Percentiles rank a stretch among this genome's conserved stretches.
Conservation (phyloP, 2,888 invertebrate genomes). For the Drosophila suboccidentalis region DNA sequence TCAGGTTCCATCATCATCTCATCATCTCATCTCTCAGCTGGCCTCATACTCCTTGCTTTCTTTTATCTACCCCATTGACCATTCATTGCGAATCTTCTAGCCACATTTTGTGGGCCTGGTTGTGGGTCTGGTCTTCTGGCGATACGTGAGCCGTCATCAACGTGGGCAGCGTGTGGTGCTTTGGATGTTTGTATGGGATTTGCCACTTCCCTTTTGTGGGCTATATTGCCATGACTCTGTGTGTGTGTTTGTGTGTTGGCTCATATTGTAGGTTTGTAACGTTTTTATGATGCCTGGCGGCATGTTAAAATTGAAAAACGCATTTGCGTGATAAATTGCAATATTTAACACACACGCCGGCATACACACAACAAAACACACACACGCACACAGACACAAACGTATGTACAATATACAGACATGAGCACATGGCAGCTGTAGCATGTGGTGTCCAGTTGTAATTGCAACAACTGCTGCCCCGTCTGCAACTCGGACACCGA, state of each 20-base stretch:
- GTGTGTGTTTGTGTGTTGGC: constrained; percentile 53
- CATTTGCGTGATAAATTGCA: constrained; percentile 86
- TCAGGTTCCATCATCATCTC: constrained; percentile 34
- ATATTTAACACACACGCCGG: constrained; percentile 83
- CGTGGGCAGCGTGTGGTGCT: constrained; percentile 53
- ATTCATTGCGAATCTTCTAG: constrained; percentile 7
- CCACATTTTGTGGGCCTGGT: constrained; percentile 21
- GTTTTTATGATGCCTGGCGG: constrained; percentile 85
- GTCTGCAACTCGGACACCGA: constrained; percentile 44
- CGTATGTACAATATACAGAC: constrained; percentile 20
- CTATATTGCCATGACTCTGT: not conserved
- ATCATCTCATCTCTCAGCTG: constrained; percentile 22
- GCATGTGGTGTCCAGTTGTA: constrained; percentile 78
- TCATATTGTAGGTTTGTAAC: constrained; percentile 80
- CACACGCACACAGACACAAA: constrained; percentile 11
- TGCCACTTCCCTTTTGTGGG: constrained; percentile 38
- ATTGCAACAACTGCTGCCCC: constrained; percentile 74
- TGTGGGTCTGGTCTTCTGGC: constrained; percentile 19
- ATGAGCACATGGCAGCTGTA: constrained; percentile 71
- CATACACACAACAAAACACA: constrained; percentile 31
- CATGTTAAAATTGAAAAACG: constrained; percentile 85
- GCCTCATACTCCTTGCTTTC: not conserved
- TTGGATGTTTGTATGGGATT: constrained; percentile 16
- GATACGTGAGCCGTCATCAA: constrained; percentile 64
- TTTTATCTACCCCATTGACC: not conserved